Conservation (phyloP, 2,888 invertebrate genomes). For the Trissolcus japonicus region DNA sequence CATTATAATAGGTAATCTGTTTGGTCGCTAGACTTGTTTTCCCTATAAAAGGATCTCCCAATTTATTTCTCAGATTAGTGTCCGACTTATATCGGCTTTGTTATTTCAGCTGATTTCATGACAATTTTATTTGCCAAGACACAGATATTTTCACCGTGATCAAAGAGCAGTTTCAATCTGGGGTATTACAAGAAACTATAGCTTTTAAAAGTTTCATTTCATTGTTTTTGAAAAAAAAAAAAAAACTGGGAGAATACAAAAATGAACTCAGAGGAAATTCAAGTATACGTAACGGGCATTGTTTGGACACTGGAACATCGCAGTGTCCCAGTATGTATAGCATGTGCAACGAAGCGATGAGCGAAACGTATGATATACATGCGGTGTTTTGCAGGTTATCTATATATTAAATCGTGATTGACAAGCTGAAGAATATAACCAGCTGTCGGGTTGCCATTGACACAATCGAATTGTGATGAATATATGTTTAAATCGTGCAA, state of each 20-base stretch:
- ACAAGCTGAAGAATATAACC: slow-evolving; percentile 44
- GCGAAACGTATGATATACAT: slow-evolving; percentile 36
- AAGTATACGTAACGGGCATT: slow-evolving; percentile 38
- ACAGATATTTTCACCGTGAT: too few species aligned
- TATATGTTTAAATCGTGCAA: too few species aligned
- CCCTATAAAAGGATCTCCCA: slow-evolving; percentile 2
- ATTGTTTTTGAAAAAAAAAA: background rate
- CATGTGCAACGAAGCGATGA: slow-evolving; percentile 42
- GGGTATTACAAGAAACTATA: too few species aligned
- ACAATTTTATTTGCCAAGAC: too few species aligned
- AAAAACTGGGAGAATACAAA: background rate
- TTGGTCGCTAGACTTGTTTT: slow-evolving; percentile 36
- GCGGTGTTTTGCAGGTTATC: slow-evolving; percentile 42
- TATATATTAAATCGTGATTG: slow-evolving; percentile 58
- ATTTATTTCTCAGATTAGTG: slow-evolving; percentile 27
- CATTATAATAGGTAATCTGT: slow-evolving; percentile 69
- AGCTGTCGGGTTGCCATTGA: slow-evolving; percentile 31
- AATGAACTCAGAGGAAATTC: background rate
- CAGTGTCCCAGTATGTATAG: slow-evolving; percentile 29
- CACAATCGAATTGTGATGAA: slow-evolving; percentile 20
- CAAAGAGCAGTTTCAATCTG: too few species aligned
- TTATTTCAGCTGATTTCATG: too few species aligned
- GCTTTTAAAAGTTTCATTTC: background rate
- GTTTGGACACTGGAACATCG: slow-evolving; percentile 11
- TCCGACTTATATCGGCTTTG: background rate